Percentiles rank a stretch among this genome's conserved stretches.
phyloP scores from a whole-genome alignment of 2,888 invertebrate genomes.

The Drosophila fungiperda region DNA sequence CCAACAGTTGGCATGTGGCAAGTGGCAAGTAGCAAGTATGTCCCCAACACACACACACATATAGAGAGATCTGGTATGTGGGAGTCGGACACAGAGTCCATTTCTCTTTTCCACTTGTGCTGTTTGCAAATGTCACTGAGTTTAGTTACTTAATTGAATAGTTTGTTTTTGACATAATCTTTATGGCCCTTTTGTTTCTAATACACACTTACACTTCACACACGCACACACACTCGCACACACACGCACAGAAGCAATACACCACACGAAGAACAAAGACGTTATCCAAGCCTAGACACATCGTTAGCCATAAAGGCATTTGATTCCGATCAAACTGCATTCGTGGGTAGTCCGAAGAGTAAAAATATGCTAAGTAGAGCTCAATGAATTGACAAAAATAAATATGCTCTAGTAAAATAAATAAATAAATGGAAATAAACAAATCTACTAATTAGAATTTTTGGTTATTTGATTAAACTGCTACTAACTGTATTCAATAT shows the following conservation, averaged over 20 bases:
- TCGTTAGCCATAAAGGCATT: constrained; percentile 69
- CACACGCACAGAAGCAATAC: constrained; percentile 23
- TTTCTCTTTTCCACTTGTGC: constrained; percentile 1
- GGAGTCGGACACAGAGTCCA: constrained; percentile 4
- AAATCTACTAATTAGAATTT: neutral
- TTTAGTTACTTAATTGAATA: constrained; percentile 82
- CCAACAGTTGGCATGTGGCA: constrained; percentile 53
- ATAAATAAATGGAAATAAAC: neutral
- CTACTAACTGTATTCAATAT: neutral
- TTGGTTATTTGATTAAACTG: too few relatives aligned
- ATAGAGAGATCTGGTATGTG: constrained; percentile 46
- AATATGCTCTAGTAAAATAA: neutral
- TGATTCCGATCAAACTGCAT: constrained; percentile 60
- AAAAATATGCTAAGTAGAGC: constrained; percentile 13
- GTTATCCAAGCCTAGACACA: constrained; percentile 62
- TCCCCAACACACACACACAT: neutral
- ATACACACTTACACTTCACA: constrained; percentile 52
- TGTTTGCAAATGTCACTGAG: constrained; percentile 75
- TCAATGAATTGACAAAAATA: neutral
- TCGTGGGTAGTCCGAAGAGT: constrained; percentile 60
- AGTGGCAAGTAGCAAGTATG: constrained; percentile 18
- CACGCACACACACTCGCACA: constrained; percentile 14
- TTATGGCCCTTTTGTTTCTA: constrained; percentile 80
- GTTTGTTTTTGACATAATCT: constrained; percentile 81
- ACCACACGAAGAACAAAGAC: constrained; percentile 55